Base-by-base conservation (phyloP, 2,113 vertebrate genomes). In the Sinocyclocheilus rhinocerous region DNA sequence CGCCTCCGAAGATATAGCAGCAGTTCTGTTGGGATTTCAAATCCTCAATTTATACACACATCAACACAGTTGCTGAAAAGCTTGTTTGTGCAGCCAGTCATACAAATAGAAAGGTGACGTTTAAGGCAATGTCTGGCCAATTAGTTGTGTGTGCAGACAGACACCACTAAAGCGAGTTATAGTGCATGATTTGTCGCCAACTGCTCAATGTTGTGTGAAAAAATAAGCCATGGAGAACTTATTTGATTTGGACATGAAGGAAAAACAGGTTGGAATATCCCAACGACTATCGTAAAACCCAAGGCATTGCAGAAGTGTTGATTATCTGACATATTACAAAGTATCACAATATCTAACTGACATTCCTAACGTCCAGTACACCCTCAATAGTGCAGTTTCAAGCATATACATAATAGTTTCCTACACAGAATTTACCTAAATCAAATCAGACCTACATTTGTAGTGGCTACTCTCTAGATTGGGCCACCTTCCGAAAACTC, bases 301-400 rank as follows among this genome's bases (percentile, higher is more conserved):
- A 95, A 95, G 94, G 94, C 94, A 94, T 93, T 94, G 95, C 94
- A 94, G 93, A 94, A 93, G 93, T 94, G 94, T 93, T 94, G 93
- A 92, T 95, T 93, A 93, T 94, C 94, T 94, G 94, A 95, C 94
- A 94, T 85, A 92, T 91, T 92, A 94, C 93, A 92, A 94, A 95
- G 93, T 92, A 93, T 94, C 92, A 94, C 93, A 94, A 95, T 93
- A 92, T 93, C 9, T 94, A 92, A 91, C 93, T 88, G 87, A 94
- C 92, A 93, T 94, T 93, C 93, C 91, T 95, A 91, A 92, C 91
- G 91, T 93, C 93, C 91, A 92, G 65, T 85, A 88, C 87, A 94
- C 92, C 89, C 90, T 91, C 90, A 90, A 92, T 94, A 95, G 94
- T 95, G 94, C 94, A 95, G 92, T 93, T 93, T 94, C 91, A 91